Base-by-base conservation (phyloP, 2,113 vertebrate species). In the Nothocercus nigrocapillus region DNA sequence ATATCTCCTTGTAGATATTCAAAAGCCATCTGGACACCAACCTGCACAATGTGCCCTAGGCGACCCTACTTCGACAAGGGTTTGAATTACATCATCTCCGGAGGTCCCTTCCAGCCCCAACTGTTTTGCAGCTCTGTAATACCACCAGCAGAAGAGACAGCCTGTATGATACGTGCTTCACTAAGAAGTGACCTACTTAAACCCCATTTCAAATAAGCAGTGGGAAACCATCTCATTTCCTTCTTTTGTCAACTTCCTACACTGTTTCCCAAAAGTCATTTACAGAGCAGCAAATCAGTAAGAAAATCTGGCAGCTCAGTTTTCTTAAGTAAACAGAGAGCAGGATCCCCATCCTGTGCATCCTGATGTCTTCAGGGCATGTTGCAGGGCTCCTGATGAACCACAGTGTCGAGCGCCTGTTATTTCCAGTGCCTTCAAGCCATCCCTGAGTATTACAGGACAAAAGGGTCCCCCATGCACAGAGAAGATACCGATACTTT, bases 391-490 rank as follows among this genome's bases (percentile, higher is more conserved):
- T 38, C 68, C 21, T 7, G 11, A 51, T 19, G 27, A 56, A 42
- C 20, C 69, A 30, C 51, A 80, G 38, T 13, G 47, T 15, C 1
- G 2, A 53, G n/a, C 5, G 82, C 21, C 32, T 9, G 7, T 38
- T 4, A 0, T 42, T 78, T 14, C 16, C 19, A 15, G 14, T 15
- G 85, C 66, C 51, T 78, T 53, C 1, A 0, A 64, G 44, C 10
- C 15, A 59, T 5, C 13, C 36, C 21, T 68, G 22, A 0, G 0
- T 32, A 73, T 11, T 36, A 36, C 3, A 0, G 2, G 20, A 32
- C 78, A 79, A 67, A 64, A 87, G 28, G 27, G 5, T 17, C 2
- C 19, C 40, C 0, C 0, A 20, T 66, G n/a, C 18, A 42, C 0
- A 0, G 2, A 18, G 16, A 28, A 51, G n/a, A 68, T 6, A 51